Conservation (phyloP, 2,888 invertebrate species). For the Myopa tessellatipennis region DNA sequence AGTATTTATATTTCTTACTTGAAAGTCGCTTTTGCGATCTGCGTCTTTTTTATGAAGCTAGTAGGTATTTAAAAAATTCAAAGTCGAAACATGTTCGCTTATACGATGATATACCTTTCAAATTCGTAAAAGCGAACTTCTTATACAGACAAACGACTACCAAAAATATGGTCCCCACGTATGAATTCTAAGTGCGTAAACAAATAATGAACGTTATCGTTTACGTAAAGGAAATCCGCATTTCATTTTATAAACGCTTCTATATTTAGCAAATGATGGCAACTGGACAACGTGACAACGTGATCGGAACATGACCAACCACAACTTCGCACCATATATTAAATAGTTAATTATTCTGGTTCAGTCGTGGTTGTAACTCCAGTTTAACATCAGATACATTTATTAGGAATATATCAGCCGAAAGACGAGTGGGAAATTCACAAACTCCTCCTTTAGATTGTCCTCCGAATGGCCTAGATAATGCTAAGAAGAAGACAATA, state of each 20-base stretch:
- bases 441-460: no score
- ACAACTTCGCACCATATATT: constrained; percentile 43
- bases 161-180: background rate
- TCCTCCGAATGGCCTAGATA: no score
- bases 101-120: background rate
- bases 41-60: background rate
- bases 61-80: background rate
- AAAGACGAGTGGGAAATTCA: no score
- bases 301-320: constrained; percentile 33
- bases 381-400: no score
- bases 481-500: no score
- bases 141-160: background rate
- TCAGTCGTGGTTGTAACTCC: constrained; percentile 5
- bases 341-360: constrained; percentile 42
- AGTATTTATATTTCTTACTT: no score
- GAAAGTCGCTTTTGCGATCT: background rate
- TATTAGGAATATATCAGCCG: no score
- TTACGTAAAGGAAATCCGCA: constrained; percentile 8
- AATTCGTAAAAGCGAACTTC: background rate
- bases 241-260: background rate
- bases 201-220: background rate
- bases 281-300: constrained; percentile 27
- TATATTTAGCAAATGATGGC: no score
- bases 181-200: background rate
- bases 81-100: background rate